Conservation (phyloP, 2,113 vertebrate species). For the Tachuris rubrigastra region DNA sequence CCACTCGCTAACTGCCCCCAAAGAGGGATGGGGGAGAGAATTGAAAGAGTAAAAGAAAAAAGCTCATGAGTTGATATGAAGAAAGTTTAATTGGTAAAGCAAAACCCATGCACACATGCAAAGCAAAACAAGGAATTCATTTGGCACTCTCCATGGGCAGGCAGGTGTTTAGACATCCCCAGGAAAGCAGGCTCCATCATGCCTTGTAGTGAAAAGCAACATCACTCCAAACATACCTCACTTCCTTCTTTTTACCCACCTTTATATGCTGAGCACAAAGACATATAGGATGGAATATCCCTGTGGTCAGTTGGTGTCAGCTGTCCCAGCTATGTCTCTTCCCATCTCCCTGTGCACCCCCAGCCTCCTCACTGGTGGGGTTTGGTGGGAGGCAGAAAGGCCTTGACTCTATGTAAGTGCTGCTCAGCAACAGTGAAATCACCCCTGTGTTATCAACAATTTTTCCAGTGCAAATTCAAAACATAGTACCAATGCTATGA, state of each 20-base stretch:
- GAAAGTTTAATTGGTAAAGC: neutral
- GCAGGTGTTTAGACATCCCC: neutral
- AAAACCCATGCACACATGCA: neutral
- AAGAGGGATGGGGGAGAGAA: neutral
- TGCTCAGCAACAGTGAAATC: neutral
- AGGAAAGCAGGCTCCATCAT: neutral
- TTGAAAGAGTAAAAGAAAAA: neutral
- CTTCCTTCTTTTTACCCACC: neutral
- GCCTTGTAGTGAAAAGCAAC: neutral
- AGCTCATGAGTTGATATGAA: neutral
- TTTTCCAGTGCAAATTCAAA: neutral
- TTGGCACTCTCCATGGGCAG: neutral
- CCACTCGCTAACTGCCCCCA: fast-evolving
- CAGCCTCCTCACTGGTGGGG: neutral
- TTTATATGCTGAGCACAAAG: neutral
- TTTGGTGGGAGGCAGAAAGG: neutral
- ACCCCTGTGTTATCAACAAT: neutral
- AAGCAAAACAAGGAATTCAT: neutral
- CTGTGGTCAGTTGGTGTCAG: neutral
- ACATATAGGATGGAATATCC: no score
- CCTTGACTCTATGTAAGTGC: no score
- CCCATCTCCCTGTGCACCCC: neutral
- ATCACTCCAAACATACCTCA: neutral
- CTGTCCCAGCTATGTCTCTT: neutral
- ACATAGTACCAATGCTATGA: neutral